Evolutionary conservation across 2,888 invertebrate genomes (phyloP).

Genomic region (Conus canariensis): DNA sequence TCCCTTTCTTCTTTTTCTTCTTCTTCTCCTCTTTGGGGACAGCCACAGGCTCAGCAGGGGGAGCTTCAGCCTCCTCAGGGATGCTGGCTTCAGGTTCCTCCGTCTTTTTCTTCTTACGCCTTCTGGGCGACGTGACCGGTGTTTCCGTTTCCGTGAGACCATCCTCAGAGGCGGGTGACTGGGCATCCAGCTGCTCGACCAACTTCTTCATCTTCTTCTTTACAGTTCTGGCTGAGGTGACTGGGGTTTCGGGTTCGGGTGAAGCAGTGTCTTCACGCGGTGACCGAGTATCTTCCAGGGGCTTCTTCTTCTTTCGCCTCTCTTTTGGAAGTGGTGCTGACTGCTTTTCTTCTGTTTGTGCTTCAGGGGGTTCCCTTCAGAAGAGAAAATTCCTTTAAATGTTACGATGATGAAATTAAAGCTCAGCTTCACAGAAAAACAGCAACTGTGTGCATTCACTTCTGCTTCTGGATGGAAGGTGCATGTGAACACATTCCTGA

Average conservation of each 20-base stretch:
- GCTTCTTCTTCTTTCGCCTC: slow-evolving; percentile 50
- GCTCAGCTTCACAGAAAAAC: no score
- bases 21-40: slow-evolving; percentile 55
- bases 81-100: slow-evolving; percentile 52
- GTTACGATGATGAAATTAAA: no score
- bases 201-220: slow-evolving; percentile 52
- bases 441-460: no score
- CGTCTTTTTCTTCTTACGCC: slow-evolving; percentile 45
- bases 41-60: slow-evolving; percentile 48
- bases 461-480: no score
- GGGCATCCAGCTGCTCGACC: slow-evolving; percentile 45
- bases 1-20: slow-evolving; percentile 48
- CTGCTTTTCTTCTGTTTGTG: background rate
- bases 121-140: slow-evolving; percentile 39
- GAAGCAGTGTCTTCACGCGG: slow-evolving; percentile 57
- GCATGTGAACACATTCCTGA: no score
- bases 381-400: no score
- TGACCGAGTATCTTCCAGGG: slow-evolving; percentile 51
- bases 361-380: background rate
- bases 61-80: slow-evolving; percentile 33
- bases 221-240: slow-evolving; percentile 43
- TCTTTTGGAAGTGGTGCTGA: slow-evolving; percentile 35
- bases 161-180: slow-evolving; percentile 52
- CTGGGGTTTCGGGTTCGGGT: slow-evolving; percentile 52
- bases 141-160: slow-evolving; percentile 57